A percentile compares a stretch with the other conserved stretches of the same genome.
Evolutionary conservation across 2,797 vertebrate genomes (phyloP).

Genomic region (Gorsachius magnificus): DNA sequence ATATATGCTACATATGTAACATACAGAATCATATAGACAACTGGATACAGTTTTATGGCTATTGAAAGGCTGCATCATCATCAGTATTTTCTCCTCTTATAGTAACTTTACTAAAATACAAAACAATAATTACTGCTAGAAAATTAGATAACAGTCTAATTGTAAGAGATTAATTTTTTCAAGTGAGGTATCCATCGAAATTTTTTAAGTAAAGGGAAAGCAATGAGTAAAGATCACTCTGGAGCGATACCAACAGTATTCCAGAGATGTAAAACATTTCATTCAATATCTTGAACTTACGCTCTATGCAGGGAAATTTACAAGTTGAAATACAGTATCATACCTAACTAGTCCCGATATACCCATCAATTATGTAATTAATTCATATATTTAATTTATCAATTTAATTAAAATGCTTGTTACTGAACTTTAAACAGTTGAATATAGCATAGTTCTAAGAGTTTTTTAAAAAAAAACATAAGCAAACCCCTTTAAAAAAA

Average conservation of each 20-base stretch:
- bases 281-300: neutral
- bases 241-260: neutral
- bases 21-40: neutral
- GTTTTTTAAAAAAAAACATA: neutral
- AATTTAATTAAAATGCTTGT: neutral
- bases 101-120: neutral
- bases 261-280: neutral
- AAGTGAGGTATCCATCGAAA: neutral
- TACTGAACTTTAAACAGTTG: neutral
- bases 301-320: neutral
- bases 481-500: no score
- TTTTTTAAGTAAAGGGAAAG: neutral
- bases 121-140: neutral
- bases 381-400: neutral
- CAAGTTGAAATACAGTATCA: neutral
- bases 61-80: neutral
- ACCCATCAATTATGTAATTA: neutral
- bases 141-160: neutral
- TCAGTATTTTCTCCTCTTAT: neutral
- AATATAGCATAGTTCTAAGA: neutral
- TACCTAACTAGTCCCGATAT: neutral
- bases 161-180: neutral
- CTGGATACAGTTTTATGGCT: neutral
- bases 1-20: neutral
- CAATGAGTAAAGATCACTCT: neutral